Evolutionary conservation across 2,113 vertebrate genomes (phyloP), one percentile per base, ranked within the genome.

Genomic region (Elanus axillaris): DNA sequence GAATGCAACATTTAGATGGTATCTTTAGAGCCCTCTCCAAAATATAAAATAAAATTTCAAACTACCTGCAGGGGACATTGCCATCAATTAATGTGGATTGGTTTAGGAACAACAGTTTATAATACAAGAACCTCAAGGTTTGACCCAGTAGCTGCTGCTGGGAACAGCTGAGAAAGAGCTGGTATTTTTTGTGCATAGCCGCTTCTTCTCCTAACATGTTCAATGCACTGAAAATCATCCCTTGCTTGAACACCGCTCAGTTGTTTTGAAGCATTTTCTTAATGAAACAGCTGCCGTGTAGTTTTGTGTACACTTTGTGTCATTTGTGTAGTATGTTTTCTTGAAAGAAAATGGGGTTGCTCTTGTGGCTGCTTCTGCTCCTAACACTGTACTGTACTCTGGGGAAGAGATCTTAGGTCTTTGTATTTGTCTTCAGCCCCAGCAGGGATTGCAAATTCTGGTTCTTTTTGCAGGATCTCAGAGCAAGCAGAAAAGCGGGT

Each of bases 291-390:
- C 47, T 69, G 87, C 52, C 45, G 42, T 76, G 42, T 67, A 87
- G 84, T 76, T 96, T 55, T 42, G 47, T 48, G 60, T 86, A 86
- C 94, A 43, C 63, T 89, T 84, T 40, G 71, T 50, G 34, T 92
- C 73, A 40, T 91, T 85, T 86, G 45, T 73, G 78, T 55, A 78
- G 13, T 36, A 48, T 40, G 26, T 36, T 94, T 92, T 73, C 88
- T 93, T 15, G 11, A 88, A 77, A 82, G 3, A 9, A 76, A 63
- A 38, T 22, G 67, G 55, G 68, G 38, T n/a, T 91, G 43, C 58
- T 82, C 74, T 42, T 45, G 16, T 59, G 88, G 58, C 71, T 92
- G 78, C 74, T 94, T n/a, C 88, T 89, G 73, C 91, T 97, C 36
- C 71, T 56, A 16, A 21, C 23, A 7, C 31, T 11, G 20, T 3